phyloP scores from a whole-genome alignment of 2,113 vertebrate species.

The Ahaetulla prasina region DNA sequence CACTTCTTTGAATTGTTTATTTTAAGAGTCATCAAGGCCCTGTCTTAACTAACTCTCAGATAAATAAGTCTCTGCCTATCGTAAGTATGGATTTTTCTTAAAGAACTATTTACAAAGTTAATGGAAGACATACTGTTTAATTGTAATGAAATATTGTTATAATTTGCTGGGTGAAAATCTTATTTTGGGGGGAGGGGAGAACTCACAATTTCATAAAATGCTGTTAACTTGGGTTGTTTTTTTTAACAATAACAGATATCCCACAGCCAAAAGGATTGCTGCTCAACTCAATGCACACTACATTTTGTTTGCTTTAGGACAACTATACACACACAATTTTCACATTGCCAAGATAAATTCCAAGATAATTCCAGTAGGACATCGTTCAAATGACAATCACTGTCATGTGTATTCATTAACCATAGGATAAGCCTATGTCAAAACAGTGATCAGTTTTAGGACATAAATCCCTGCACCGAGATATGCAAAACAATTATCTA shows the following conservation, averaged over 20 bases:
- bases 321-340: neutral
- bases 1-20: conserved; percentile 12
- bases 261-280: neutral
- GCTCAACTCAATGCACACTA: neutral
- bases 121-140: neutral
- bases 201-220: neutral
- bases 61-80: neutral
- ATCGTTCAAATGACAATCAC: neutral
- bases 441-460: neutral
- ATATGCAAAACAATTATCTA: neutral
- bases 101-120: neutral
- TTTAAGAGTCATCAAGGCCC: conserved; percentile 12
- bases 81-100: neutral
- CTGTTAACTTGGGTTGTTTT: neutral
- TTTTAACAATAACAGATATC: neutral
- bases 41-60: neutral
- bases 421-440: neutral
- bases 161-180: neutral
- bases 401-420: neutral
- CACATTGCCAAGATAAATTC: neutral
- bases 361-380: neutral
- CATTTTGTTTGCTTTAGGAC: neutral
- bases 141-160: neutral
- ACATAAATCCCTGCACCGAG: neutral
- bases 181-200: neutral